Conservation (phyloP, 2,888 invertebrate genomes). For the Phymatocera aterrima region DNA sequence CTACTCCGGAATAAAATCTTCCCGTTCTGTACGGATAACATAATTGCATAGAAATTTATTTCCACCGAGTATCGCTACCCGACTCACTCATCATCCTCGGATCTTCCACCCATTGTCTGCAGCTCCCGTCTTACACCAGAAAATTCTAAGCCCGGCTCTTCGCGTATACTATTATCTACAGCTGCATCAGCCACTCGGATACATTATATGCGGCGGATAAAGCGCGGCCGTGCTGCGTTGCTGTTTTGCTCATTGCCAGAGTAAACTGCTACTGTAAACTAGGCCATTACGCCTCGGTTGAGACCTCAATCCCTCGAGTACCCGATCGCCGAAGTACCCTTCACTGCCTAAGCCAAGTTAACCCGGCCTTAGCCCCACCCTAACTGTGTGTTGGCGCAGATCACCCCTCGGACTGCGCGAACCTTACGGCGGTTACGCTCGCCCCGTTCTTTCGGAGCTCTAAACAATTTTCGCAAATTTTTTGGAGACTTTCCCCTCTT, state of each 20-base stretch:
- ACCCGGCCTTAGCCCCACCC: slow-evolving; percentile 14
- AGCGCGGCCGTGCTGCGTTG: slow-evolving; percentile 22
- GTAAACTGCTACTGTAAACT: slow-evolving; percentile 28
- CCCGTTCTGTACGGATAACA: no score
- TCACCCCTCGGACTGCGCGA: background rate
- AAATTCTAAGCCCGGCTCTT: no score
- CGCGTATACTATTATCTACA: background rate
- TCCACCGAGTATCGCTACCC: no score
- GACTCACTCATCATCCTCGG: no score
- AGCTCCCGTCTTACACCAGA: no score
- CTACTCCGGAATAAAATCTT: no score
- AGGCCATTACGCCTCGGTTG: slow-evolving; percentile 33
- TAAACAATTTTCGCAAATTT: no score
- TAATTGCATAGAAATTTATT: no score
- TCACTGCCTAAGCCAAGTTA: slow-evolving; percentile 10
- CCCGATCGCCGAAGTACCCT: slow-evolving; percentile 33
- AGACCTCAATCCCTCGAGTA: slow-evolving; percentile 43
- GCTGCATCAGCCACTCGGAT: background rate
- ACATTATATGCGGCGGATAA: slow-evolving; percentile 18
- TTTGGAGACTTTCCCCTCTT: no score
- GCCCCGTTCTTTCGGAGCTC: background rate
- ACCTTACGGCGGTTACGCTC: background rate
- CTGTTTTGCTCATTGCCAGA: slow-evolving; percentile 25
- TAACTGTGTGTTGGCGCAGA: background rate
- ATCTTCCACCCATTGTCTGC: no score